Evolutionary conservation across 1,140 invertebrate species (phyloP).

Genomic region (Bombus cullumanus): DNA sequence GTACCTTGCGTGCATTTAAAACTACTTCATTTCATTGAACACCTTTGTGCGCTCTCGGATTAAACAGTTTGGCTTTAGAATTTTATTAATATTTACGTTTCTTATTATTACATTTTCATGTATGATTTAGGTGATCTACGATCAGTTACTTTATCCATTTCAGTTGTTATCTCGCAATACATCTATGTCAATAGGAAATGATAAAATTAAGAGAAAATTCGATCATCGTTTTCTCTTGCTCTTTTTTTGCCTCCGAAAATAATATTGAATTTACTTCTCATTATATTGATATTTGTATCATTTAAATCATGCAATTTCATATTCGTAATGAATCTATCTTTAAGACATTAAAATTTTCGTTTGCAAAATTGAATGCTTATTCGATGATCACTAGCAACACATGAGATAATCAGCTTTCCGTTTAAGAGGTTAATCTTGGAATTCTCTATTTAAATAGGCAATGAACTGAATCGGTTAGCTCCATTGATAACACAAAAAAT

Average conservation of each 20-base stretch:
- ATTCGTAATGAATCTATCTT: neutral
- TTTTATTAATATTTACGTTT: neutral
- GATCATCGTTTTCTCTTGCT: too few relatives aligned
- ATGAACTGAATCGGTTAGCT: constrained; percentile 24
- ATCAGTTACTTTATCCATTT: too few relatives aligned
- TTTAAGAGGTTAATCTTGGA: neutral
- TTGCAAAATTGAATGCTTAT: neutral
- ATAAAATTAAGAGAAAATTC: too few relatives aligned
- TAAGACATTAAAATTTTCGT: neutral
- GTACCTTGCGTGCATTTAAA: constrained; percentile 28
- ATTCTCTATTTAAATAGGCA: constrained; percentile 17
- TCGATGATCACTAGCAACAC: neutral
- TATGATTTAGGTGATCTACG: too few relatives aligned
- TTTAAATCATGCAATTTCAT: neutral
- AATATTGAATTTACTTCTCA: neutral
- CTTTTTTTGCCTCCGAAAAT: too few relatives aligned
- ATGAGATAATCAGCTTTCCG: neutral
- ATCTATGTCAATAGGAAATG: too few relatives aligned
- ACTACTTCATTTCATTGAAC: constrained; percentile 16
- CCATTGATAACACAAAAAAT: constrained; percentile 45
- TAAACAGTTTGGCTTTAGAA: neutral
- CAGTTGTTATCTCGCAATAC: too few relatives aligned
- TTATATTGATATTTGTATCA: neutral
- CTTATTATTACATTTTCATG: neutral
- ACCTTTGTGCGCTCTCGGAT: neutral